Percentiles rank a stretch among this genome's conserved stretches.
These are phyloP conservation scores for Lonchura striata DNA, from an alignment of 2,113 vertebrate species.

Conservation along the genomic window DNA sequence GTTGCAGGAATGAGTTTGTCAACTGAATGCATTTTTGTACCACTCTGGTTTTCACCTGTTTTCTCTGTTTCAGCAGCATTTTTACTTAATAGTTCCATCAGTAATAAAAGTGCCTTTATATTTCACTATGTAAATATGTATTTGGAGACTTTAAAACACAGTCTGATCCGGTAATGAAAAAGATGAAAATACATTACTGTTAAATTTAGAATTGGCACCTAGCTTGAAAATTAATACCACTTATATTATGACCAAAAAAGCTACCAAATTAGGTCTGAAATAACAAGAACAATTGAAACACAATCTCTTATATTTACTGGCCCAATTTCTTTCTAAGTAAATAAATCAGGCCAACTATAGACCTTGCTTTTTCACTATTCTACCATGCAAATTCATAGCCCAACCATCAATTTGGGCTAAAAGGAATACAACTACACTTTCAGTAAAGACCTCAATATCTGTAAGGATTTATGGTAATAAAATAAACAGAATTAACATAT, in stretches of 20 bases:
- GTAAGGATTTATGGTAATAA: not conserved
- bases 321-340: not conserved
- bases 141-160: not conserved
- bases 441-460: not conserved
- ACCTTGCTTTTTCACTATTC: not conserved
- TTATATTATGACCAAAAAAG: not conserved
- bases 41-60: not conserved
- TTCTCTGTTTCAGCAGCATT: not conserved
- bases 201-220: not conserved
- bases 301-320: not conserved
- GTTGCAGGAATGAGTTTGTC: not conserved
- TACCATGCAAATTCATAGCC: not conserved
- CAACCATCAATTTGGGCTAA: not conserved
- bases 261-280: not conserved
- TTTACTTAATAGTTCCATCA: not conserved
- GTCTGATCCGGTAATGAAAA: not conserved
- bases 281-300: not conserved
- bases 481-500: not conserved
- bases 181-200: not conserved
- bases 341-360: not conserved
- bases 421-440: not conserved
- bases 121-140: not conserved
- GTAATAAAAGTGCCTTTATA: not conserved
- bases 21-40: not conserved
- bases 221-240: not conserved